Percentiles rank a stretch among this genome's conserved stretches.
phyloP scores from a whole-genome alignment of 2,888 invertebrate species.

The Pyrgus malvae region DNA sequence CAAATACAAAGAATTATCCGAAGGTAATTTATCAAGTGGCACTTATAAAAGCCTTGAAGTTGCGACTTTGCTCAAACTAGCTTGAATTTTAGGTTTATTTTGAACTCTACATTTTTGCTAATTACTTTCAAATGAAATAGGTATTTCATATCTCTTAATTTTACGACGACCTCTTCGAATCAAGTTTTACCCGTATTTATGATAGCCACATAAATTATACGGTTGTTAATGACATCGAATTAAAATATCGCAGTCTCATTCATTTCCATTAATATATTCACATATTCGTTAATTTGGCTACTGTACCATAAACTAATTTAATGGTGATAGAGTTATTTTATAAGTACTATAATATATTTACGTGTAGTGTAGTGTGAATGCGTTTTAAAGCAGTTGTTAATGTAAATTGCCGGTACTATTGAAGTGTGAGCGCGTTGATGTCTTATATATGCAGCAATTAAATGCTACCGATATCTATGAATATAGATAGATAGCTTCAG shows the following conservation, averaged over 20 bases:
- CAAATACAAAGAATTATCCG: slow-evolving; percentile 26
- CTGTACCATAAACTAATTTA: slow-evolving; percentile 14
- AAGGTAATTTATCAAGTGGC: slow-evolving; percentile 25
- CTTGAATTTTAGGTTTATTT: slow-evolving; percentile 6
- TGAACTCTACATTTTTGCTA: slow-evolving; percentile 3
- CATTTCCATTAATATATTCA: slow-evolving; percentile 3
- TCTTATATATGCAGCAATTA: slow-evolving; percentile 17
- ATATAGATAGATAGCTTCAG: neutral
- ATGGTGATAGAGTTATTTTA: slow-evolving; percentile 9
- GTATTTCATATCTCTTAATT: neutral
- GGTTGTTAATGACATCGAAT: slow-evolving; percentile 12
- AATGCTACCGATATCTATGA: slow-evolving; percentile 4
- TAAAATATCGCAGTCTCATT: slow-evolving; percentile 14
- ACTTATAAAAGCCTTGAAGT: slow-evolving; percentile 23
- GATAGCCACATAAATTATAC: slow-evolving; percentile 1
- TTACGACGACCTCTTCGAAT: slow-evolving; percentile 2
- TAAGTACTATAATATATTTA: slow-evolving; percentile 4
- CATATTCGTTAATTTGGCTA: slow-evolving; percentile 1
- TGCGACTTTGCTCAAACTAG: neutral
- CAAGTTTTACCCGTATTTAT: slow-evolving; percentile 19
- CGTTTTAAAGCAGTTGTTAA: slow-evolving; percentile 1
- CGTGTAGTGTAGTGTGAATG: neutral
- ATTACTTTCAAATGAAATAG: slow-evolving; percentile 10
- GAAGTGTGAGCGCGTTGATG: slow-evolving; percentile 23
- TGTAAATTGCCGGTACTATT: slow-evolving; percentile 1